Conservation (phyloP, 1,140 invertebrate species). For the Hormaphis cornu region DNA sequence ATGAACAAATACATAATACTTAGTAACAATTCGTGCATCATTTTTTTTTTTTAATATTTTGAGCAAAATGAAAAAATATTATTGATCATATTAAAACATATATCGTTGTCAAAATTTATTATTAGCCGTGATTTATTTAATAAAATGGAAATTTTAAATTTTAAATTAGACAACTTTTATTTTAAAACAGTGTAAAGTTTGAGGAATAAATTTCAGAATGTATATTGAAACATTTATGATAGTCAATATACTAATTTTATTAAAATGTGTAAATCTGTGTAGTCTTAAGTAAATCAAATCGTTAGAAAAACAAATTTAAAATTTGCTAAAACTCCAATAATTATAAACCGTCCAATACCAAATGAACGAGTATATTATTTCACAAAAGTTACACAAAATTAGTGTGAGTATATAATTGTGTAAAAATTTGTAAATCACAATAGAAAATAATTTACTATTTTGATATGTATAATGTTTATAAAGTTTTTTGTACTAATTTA, state of each 20-base stretch:
- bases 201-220: not conserved
- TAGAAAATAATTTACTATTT: not conserved
- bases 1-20: too few species aligned
- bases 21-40: too few species aligned
- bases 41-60: too few species aligned
- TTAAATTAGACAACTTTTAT: not conserved
- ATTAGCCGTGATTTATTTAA: too few species aligned
- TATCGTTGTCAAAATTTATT: too few species aligned
- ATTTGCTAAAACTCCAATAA: not conserved
- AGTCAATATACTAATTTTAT: not conserved
- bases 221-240: not conserved
- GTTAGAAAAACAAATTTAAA: not conserved
- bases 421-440: not conserved
- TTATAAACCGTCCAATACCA: not conserved
- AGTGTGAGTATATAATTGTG: not conserved
- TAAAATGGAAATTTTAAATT: too few species aligned
- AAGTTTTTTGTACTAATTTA: not conserved
- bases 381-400: not conserved
- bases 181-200: not conserved
- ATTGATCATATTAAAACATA: too few species aligned
- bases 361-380: not conserved
- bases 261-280: not conserved
- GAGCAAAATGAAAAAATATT: too few species aligned
- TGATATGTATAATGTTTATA: conserved; percentile 10
- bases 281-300: not conserved